Percentiles rank a stretch among this genome's conserved stretches.
Evolutionary conservation across 2,113 vertebrate genomes (phyloP).

Genomic region (Scortum barcoo): DNA sequence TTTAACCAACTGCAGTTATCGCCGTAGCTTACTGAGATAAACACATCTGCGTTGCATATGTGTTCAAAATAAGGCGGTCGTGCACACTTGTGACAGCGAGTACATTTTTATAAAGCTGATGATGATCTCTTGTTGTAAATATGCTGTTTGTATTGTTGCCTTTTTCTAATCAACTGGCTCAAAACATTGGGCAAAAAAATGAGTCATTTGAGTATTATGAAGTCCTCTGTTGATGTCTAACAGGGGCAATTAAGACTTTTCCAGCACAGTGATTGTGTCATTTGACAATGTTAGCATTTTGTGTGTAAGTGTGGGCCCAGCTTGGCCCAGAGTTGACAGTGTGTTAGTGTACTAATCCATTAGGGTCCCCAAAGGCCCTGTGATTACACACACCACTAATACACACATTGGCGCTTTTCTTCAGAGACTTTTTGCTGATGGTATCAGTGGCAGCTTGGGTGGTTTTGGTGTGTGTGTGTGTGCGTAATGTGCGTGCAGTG

Average conservation of each 20-base stretch:
- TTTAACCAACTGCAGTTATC: conserved; percentile 52
- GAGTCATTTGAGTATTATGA: conserved; percentile 77
- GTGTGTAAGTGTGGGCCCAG: conserved; percentile 71
- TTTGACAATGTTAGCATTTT: conserved; percentile 72
- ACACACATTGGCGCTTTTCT: conserved; percentile 76
- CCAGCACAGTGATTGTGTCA: conserved; percentile 71
- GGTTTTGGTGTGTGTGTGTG: conserved; percentile 47
- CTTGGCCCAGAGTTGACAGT: conserved; percentile 78
- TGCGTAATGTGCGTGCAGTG: conserved; percentile 35
- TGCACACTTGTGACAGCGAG: conserved; percentile 44
- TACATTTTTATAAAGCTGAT: conserved; percentile 47
- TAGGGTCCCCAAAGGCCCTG: conserved; percentile 84
- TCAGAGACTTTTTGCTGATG: conserved; percentile 71
- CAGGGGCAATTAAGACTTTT: conserved; percentile 76
- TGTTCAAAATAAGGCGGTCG: conserved; percentile 19
- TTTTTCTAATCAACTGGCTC: conserved; percentile 77
- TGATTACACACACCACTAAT: conserved; percentile 80
- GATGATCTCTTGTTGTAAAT: conserved; percentile 54
- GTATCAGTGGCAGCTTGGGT: conserved; percentile 73
- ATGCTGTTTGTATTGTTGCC: conserved; percentile 66
- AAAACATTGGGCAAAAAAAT: conserved; percentile 74
- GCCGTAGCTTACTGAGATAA: conserved; percentile 46
- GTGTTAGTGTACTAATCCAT: conserved; percentile 85
- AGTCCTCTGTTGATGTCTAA: conserved; percentile 75
- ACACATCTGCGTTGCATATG: conserved; percentile 78